Conservation (phyloP, 1,140 invertebrate species). For the Lutraria rhynchaena region DNA sequence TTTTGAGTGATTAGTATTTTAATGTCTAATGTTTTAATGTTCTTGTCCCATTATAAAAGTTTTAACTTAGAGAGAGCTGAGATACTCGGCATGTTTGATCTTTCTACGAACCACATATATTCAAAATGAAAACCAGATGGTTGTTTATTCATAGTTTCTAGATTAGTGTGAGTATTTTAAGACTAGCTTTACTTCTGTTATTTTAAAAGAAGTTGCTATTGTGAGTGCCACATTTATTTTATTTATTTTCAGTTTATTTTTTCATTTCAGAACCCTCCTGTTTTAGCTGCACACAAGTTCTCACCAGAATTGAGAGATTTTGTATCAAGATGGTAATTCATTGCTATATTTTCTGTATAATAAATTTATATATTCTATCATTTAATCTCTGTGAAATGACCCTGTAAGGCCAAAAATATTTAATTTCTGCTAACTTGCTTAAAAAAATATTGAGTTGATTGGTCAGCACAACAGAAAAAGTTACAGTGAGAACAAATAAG, state of each 20-base stretch:
- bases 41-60: neutral
- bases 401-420: neutral
- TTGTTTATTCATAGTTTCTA: neutral
- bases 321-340: conserved; percentile 90
- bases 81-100: neutral
- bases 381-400: neutral
- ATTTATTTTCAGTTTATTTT: conserved; percentile 8
- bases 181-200: neutral
- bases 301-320: conserved; percentile 96
- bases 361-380: neutral
- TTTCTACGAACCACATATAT: neutral
- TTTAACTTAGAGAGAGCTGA: neutral
- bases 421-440: too few species aligned
- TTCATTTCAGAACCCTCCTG: conserved; percentile 87
- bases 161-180: neutral
- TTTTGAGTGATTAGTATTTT: too few species aligned
- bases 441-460: too few species aligned
- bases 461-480: too few species aligned
- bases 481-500: too few species aligned
- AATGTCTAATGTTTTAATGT: too few species aligned
- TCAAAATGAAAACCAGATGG: neutral
- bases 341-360: neutral
- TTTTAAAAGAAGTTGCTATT: neutral
- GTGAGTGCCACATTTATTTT: neutral
- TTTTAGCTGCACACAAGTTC: conserved; percentile 93